These are phyloP conservation scores for Sympetrum striolatum DNA, from an alignment of 2,888 invertebrate species.

Conservation along the genomic window DNA sequence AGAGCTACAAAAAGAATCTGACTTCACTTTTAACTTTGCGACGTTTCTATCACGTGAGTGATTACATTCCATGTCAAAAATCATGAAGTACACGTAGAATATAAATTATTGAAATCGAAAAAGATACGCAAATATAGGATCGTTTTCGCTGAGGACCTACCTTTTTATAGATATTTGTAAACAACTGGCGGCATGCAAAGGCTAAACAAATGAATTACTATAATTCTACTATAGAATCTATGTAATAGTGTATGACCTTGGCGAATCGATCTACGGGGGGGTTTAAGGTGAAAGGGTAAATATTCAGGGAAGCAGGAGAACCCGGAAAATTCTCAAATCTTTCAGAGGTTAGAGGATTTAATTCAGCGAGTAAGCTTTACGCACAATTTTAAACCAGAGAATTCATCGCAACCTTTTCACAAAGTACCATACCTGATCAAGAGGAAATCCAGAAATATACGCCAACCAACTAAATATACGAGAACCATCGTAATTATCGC, in stretches of 20 bases:
- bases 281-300: background rate
- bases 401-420: background rate
- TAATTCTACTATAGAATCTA: background rate
- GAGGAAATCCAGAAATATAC: slow-evolving; percentile 72
- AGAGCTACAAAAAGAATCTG: too few species aligned
- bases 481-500: slow-evolving; percentile 75
- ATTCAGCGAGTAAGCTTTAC: background rate
- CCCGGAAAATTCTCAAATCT: too few species aligned
- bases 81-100: background rate
- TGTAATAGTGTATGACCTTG: background rate
- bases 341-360: background rate
- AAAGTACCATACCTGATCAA: slow-evolving; percentile 74
- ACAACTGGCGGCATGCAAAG: background rate
- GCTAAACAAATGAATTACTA: slow-evolving; percentile 45
- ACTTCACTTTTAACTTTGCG: too few species aligned
- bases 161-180: background rate
- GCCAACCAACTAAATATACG: slow-evolving; percentile 74
- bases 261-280: background rate
- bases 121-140: too few species aligned
- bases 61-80: background rate
- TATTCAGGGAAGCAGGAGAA: too few species aligned
- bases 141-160: background rate
- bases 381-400: background rate
- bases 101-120: background rate
- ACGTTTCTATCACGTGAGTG: too few species aligned